Conservation (phyloP, 2,797 vertebrate genomes). For the Sebastes melanostomus region DNA sequence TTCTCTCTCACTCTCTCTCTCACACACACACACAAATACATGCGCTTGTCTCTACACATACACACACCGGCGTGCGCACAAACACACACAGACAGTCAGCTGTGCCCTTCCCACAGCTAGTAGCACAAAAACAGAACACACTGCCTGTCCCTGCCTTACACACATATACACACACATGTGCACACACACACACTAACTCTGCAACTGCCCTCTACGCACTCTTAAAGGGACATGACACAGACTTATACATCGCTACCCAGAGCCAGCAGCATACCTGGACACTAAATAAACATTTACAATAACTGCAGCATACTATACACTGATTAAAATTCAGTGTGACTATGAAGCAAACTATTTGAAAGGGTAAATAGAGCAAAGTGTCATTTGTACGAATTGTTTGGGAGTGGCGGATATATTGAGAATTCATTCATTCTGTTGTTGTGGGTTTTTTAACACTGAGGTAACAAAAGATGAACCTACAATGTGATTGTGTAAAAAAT, state of each 20-base stretch:
- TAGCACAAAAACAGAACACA: conserved; percentile 79
- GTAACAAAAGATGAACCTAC: neutral
- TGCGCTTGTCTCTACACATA: conserved; percentile 16
- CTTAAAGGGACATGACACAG: conserved; percentile 76
- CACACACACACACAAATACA: conserved; percentile 13
- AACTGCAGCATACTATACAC: neutral
- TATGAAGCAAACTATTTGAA: neutral
- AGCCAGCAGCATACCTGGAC: conserved; percentile 10
- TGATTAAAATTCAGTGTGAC: neutral
- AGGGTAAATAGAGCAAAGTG: neutral
- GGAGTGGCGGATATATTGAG: conserved; percentile 5
- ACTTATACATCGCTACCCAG: conserved; percentile 23
- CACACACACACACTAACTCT: conserved; percentile 61
- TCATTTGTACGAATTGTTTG: neutral
- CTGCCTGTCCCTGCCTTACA: conserved; percentile 63
- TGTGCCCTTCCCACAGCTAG: conserved; percentile 81
- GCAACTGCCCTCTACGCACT: conserved; percentile 72
- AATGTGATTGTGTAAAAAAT: neutral
- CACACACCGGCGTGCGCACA: conserved; percentile 18
- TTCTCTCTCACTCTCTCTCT: conserved; percentile 24
- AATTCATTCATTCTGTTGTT: neutral
- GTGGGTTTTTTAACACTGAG: neutral
- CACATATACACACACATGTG: conserved; percentile 42
- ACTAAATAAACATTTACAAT: neutral
- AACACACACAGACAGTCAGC: conserved; percentile 74